These are phyloP conservation scores for Epinephelus malabaricus DNA, from an alignment of 2,797 vertebrate species.

Conservation along the genomic window DNA sequence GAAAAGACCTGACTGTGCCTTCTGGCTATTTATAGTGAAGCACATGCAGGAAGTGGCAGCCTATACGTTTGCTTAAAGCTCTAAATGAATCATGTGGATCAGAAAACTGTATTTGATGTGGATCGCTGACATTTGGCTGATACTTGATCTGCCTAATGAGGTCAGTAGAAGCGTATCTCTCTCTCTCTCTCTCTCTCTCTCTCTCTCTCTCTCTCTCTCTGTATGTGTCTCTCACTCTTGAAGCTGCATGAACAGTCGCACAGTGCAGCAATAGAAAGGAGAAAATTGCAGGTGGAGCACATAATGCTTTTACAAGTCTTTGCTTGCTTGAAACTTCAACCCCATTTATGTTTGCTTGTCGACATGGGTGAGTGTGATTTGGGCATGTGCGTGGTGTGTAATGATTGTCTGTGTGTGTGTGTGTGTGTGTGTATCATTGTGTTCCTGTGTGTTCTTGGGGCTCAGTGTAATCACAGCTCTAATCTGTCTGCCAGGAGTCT, in stretches of 20 bases:
- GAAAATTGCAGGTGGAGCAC: slow-evolving; percentile 30
- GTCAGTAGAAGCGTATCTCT: background rate
- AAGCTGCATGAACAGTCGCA: slow-evolving; percentile 28
- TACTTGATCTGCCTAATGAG: background rate
- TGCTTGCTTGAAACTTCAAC: slow-evolving; percentile 46
- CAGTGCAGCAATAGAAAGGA: slow-evolving; percentile 23
- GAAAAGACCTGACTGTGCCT: background rate
- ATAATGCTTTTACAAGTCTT: slow-evolving; percentile 42
- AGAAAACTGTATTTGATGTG: background rate
- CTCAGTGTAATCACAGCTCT: slow-evolving; percentile 79
- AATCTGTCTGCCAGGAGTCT: slow-evolving; percentile 79
- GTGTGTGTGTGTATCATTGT: slow-evolving; percentile 42
- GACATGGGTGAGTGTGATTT: slow-evolving; percentile 40
- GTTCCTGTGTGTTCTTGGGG: slow-evolving; percentile 64
- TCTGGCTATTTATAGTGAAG: background rate
- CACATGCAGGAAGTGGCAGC: background rate
- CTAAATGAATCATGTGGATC: background rate
- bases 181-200: slow-evolving; percentile 25
- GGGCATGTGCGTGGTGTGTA: slow-evolving; percentile 22
- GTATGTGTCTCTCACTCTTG: slow-evolving; percentile 12
- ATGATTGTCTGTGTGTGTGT: background rate
- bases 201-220: slow-evolving; percentile 15
- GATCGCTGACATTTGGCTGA: background rate
- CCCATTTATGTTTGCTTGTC: slow-evolving; percentile 59
- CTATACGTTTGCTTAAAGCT: background rate